Evolutionary conservation across 2,113 vertebrate genomes (phyloP), one percentile per base, ranked within the genome.

Genomic region (Nipponia nippon): DNA sequence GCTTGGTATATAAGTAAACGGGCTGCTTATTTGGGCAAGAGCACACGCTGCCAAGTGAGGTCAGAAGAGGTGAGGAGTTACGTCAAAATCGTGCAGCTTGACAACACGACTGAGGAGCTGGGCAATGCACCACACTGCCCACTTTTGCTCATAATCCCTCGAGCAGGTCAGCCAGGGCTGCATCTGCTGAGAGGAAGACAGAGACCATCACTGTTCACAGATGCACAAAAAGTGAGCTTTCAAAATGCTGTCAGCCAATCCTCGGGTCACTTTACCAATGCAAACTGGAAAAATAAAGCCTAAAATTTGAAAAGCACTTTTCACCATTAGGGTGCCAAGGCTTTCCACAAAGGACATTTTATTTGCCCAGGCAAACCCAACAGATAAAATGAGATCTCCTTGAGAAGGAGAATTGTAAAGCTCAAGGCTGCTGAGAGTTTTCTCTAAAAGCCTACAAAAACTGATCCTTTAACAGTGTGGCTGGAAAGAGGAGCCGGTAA

Each of bases 231-330:
- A 76, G 3, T 12, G 49, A 94, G 34, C 47, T 93, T 84, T 87
- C 44, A 80, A 76, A 96, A 65, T 6, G 5, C 59, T 55, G 50
- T 66, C 62, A 76, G 62, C 22, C 21, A 55, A 10, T 76, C 75
- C 63, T 76, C 1, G 6, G 32, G 84, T 66, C 85, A 44, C 30
- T 80, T 76, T 27, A 83, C 53, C 59, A 82, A 29, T 19, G 62
- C 18, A 83, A 94, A 93, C 40, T 80, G 82, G 87, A 93, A 95
- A 95, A 96, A 85, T 65, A 80, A 90, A 95, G 71, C 27, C 78
- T 56, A 88, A 76, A 67, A 86, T 80, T 1, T 72, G 36, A 92
- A 83, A 2, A 16, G 27, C 38, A 46, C n/a, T 95, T 95, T 83
- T 82, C 50, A 91, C 30, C 30, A 7, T 62, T 7, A 56, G 17